These are phyloP conservation scores for Raja brachyura DNA, from an alignment of 2,113 vertebrate genomes.

Conservation along the genomic window DNA sequence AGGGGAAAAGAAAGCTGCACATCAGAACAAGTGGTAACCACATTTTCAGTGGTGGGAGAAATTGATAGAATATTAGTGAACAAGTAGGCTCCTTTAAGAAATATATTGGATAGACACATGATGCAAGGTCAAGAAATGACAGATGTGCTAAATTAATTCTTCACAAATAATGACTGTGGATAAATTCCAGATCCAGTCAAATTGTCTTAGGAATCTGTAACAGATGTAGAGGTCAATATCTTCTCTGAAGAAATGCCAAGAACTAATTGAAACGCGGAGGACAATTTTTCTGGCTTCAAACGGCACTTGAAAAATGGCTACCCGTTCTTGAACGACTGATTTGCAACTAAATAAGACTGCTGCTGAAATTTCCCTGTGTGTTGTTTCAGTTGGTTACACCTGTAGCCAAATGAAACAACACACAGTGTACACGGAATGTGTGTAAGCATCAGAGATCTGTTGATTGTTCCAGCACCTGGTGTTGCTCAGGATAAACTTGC, in stretches of 20 bases:
- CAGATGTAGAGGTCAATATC: conserved; percentile 34
- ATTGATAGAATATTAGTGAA: background rate
- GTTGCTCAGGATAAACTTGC: background rate
- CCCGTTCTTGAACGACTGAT: background rate
- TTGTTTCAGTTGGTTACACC: background rate
- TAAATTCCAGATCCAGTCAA: conserved; percentile 35
- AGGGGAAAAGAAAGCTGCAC: background rate
- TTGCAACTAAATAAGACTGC: background rate
- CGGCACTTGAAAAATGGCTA: background rate
- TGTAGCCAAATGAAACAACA: background rate
- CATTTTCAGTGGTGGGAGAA: background rate
- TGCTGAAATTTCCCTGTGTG: background rate
- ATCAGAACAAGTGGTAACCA: background rate
- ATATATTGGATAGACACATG: conserved; percentile 11
- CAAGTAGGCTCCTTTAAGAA: background rate
- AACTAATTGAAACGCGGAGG: conserved; percentile 25
- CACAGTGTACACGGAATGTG: background rate
- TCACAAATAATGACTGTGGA: conserved; percentile 34
- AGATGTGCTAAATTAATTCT: conserved; percentile 36
- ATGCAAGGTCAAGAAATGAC: conserved; percentile 31
- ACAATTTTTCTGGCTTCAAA: conserved; percentile 3
- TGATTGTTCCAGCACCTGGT: background rate
- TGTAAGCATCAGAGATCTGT: too few species aligned
- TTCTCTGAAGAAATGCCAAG: conserved; percentile 17
- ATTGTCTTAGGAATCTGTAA: conserved; percentile 30